phyloP scores from a whole-genome alignment of 2,888 invertebrate genomes.

The Drosophila kambysellisi region DNA sequence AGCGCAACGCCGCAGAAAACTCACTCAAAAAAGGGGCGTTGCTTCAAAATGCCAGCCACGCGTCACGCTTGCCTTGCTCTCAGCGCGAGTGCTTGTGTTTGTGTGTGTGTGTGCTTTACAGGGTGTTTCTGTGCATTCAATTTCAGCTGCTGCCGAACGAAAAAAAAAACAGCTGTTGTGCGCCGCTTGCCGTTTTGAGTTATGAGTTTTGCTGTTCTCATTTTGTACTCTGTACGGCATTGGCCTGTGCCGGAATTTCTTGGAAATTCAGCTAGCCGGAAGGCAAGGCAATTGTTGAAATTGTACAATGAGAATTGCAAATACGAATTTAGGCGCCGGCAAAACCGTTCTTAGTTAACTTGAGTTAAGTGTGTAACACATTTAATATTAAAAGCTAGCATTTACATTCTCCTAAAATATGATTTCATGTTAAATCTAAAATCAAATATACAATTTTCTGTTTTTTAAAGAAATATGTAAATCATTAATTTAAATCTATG shows the following conservation, averaged over 20 bases:
- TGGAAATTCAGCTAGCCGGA: slow-evolving; percentile 36
- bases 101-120: slow-evolving; percentile 45
- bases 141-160: slow-evolving; percentile 54
- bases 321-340: slow-evolving; percentile 41
- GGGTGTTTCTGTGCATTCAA: slow-evolving; percentile 63
- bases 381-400: not conserved
- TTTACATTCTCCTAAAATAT: not conserved
- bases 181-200: slow-evolving; percentile 44
- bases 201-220: slow-evolving; percentile 54
- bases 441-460: not conserved
- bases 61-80: slow-evolving; percentile 39
- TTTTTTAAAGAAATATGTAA: not conserved
- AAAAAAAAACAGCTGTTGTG: slow-evolving; percentile 60
- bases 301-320: not conserved
- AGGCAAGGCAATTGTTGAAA: slow-evolving; percentile 11
- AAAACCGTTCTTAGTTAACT: slow-evolving; percentile 24
- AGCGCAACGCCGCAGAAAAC: slow-evolving; percentile 22
- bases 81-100: slow-evolving; percentile 2
- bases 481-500: not conserved
- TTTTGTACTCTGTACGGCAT: slow-evolving; percentile 39
- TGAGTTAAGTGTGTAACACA: not conserved
- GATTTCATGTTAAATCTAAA: not conserved
- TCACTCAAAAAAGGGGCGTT: slow-evolving; percentile 62
- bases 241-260: slow-evolving; percentile 62
- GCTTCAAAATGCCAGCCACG: slow-evolving; percentile 39